Base-by-base conservation (phyloP, 2,888 invertebrate genomes). In the Dendrolimus pini region DNA sequence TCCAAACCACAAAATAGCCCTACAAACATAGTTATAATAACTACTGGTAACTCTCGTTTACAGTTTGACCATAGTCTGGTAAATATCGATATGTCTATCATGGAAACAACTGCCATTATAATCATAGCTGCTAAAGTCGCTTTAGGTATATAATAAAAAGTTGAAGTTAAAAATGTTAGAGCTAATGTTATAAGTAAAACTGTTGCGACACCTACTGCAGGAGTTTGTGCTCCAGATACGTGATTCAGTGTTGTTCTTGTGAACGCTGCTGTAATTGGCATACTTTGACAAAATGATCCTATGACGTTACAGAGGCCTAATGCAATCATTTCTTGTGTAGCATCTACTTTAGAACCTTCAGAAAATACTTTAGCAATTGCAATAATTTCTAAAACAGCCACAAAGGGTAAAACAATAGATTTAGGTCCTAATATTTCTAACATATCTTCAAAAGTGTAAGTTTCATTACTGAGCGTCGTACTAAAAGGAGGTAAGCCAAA, bases 301-400 rank as follows among this genome's bases (percentile, higher is more conserved):
- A 95, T 75, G 13, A 98, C 87, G 77, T 98, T 98, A 68, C 96
- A 94, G 1, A 96, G 69, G n/a, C 97, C 97, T 54, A 98, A 85
- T 0, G 98, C 97, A 59, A 98, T 90, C 93, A 98, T 94, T 86
- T 98, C 98, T 87, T 98, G 98, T 41, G 96, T 96, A 0, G 97
- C 96, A 76, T 98, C 95, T 53, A 98, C 89, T 10, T 93, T 91
- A 72, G 93, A 93, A 7, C 96, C 96, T 71, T 94, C 94, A 0
- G 96, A 95, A 73, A 96, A 96, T 7, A 95, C 93, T 80, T 95
- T 95, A 0, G 94, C 93, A 60, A 96, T 94, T 0, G 95, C 95
- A 9, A 96, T 91, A 63, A 93, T 92, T 80, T 96, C 95, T 61
- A 96, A 77, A 64, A 95, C 92, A 1, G 94, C 93, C 10, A 96